Evolutionary conservation across 2,888 invertebrate genomes (phyloP), one percentile per base, ranked within the genome.

Genomic region (Temnothorax rugatulus): DNA sequence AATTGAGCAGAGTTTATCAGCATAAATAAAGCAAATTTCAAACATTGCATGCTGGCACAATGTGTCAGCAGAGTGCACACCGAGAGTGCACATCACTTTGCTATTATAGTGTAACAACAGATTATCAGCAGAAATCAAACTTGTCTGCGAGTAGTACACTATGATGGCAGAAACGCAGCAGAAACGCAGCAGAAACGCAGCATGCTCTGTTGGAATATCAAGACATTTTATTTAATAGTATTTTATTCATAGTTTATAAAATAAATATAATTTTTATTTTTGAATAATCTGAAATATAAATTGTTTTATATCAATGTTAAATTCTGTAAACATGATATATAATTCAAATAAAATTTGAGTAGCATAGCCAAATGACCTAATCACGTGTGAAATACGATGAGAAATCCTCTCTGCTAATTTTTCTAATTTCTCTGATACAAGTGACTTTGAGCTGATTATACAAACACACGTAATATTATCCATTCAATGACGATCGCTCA

Each of bases 341-440:
- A 1, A 25, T 25, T 25, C 25, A 25, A 25, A n/a, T n/a, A n/a
- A n/a, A n/a, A n/a, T n/a, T n/a, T n/a, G 25, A 25, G 25, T 25
- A 25, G 25, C n/a, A n/a, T 57, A 29, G 84, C 85, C 75, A 87
- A 84, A 15, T 89, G 86, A 73, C 85, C 88, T 89, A 71, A 11
- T 50, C 25, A 34, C 0, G 15, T 61, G 13, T 34, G 34, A 75
- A 75, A 50, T 50, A 63, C 47, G n/a, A 34, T 47, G 8, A 61
- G 29, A 63, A 29, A 25, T 44, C 2, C 2, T 63, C 11, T 34
- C 34, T 34, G 34, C 34, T 34, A 34, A 34, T 34, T 34, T 34
- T 7, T 34, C 34, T 29, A 41, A 64, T 21, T 38, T 25, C 0
- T 68, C 50, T 29, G 9, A 68, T 8, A 25, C 18, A 25, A 15